Evolutionary conservation across 2,797 vertebrate genomes (phyloP), one percentile per base, ranked within the genome.

Genomic region (Cuniculus paca): DNA sequence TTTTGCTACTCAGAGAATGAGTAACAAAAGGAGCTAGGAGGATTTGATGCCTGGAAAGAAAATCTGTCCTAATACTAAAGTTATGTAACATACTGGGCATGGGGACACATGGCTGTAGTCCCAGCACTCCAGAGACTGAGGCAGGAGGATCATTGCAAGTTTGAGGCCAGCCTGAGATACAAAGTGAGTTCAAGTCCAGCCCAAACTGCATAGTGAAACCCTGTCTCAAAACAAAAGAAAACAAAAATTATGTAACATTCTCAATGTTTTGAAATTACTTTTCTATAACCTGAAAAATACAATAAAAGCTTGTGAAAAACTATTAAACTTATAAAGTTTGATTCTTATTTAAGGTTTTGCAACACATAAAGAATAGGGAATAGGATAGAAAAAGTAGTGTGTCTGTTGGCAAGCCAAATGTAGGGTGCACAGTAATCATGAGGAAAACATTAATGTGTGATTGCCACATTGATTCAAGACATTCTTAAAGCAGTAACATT

Each of bases 401-500:
- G 26, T 50, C 52, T 63, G 79, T 52, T 54, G 24, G 56, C 0
- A 90, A 83, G 28, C 28, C 68, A 54, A 39, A 84, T 63, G 19
- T 16, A 34, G 31, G 9, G 24, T 1, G 19, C 20, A 34, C 68
- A 77, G 68, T 28, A 70, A 45, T 65, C 28, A 58, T 8, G 54
- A 72, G 28, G 77, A 52, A 87, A 86, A 42, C 26, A 54, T 52
- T 39, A 90, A 72, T 50, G 22, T 70, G 20, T 2, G 48, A 4
- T 85, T 84, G 24, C 8, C 16, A 13, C 34, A 36, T 54, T 56
- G 11, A 65, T 63, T 42, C 61, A 6, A 83, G 56, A 16, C 56
- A 88, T n/a, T 92, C 42, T 50, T 87, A 68, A 94, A 95, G 50
- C 39, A 45, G 11, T 31, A 86, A 77, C 19, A 45, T 81, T 81